Evolutionary conservation across 2,113 vertebrate genomes (phyloP).

Genomic region (Eidolon helvum): DNA sequence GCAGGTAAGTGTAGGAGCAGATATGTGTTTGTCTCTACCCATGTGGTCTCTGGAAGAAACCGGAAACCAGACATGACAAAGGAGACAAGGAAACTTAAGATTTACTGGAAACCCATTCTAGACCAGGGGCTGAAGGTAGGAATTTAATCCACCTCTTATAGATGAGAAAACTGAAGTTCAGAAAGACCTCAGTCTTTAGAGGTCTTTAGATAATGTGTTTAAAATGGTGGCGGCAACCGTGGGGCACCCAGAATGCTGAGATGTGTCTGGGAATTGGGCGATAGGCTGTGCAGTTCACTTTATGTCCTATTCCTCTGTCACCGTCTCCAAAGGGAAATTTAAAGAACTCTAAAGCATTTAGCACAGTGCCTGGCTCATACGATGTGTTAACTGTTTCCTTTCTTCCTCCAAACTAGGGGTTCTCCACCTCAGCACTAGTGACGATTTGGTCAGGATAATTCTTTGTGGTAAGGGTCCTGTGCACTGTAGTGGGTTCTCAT

Average conservation of each 20-base stretch:
- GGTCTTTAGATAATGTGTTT: not conserved
- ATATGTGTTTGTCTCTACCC: not conserved
- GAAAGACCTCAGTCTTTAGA: not conserved
- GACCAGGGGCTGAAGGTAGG: not conserved
- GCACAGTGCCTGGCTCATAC: not conserved
- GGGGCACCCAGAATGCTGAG: not conserved
- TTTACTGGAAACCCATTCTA: not conserved
- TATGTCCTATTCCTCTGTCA: not conserved
- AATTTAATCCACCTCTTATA: not conserved
- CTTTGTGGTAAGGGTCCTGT: not conserved
- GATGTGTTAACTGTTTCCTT: not conserved
- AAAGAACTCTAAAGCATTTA: not conserved
- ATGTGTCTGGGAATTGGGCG: not conserved
- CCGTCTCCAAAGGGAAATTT: not conserved
- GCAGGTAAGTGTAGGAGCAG: rapidly evolving
- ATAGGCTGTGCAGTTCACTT: not conserved
- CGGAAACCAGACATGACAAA: not conserved
- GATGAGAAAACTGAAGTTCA: not conserved
- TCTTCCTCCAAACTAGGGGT: not conserved
- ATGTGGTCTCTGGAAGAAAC: not conserved
- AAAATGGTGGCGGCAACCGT: not conserved
- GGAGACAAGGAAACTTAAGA: not conserved
- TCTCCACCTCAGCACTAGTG: not conserved
- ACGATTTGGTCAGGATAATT: not conserved
- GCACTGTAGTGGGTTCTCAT: not conserved